These are phyloP conservation scores for Temnothorax rugatulus DNA, from an alignment of 2,888 invertebrate species.

Conservation along the genomic window DNA sequence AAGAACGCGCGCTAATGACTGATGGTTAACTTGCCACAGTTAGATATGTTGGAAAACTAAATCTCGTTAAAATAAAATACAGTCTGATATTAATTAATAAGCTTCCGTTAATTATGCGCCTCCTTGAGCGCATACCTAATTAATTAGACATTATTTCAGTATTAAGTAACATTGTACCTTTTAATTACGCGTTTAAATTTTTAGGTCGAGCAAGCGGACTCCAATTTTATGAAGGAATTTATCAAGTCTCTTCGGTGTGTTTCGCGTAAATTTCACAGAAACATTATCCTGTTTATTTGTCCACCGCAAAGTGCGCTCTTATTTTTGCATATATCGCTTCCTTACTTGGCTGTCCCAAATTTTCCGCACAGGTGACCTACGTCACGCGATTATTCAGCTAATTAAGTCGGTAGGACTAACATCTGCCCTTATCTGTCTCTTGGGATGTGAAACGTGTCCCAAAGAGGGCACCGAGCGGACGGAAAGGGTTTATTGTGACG, in stretches of 20 bases:
- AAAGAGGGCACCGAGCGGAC: not conserved
- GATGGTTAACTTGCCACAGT: not conserved
- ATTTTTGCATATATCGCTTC: not conserved
- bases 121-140: not conserved
- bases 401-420: conserved; percentile 46
- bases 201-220: not conserved
- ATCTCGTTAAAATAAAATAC: not conserved
- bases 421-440: conserved; percentile 39
- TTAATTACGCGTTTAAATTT: not conserved
- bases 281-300: not conserved
- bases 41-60: not conserved
- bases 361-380: conserved; percentile 28
- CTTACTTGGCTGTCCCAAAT: not conserved
- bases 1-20: not conserved
- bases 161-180: conserved; percentile 7
- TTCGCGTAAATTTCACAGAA: not conserved
- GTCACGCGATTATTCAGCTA: conserved; percentile 47
- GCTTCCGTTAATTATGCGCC: not conserved
- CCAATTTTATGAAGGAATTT: not conserved
- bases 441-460: conserved; percentile 35
- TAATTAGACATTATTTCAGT: not conserved
- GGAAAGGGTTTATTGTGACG: conserved; percentile 18
- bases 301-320: not conserved
- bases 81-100: not conserved
- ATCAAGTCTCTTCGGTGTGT: not conserved